phyloP scores from a whole-genome alignment of 2,113 vertebrate species.

The Raja brachyura region DNA sequence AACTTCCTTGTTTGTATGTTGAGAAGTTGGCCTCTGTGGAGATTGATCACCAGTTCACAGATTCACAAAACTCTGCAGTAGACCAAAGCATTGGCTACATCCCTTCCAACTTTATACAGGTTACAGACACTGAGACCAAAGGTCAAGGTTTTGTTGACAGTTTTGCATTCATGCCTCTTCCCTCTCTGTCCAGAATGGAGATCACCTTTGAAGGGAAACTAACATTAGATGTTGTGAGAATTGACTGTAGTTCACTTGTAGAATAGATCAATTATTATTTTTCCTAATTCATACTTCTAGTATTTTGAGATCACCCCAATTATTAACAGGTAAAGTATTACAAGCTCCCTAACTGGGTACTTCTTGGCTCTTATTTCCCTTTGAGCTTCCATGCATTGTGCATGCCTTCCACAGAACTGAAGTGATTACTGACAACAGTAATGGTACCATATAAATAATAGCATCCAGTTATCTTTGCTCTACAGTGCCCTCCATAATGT shows the following conservation, averaged over 20 bases:
- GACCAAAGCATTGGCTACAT: not conserved
- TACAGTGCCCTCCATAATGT: too few relatives aligned
- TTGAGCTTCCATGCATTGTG: not conserved
- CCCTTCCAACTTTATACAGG: constrained; percentile 40
- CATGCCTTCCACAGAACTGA: not conserved
- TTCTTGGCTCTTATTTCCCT: too few relatives aligned
- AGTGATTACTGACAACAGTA: not conserved
- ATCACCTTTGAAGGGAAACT: constrained; percentile 45
- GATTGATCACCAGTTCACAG: constrained; percentile 31
- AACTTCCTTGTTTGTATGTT: constrained; percentile 45
- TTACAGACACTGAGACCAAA: rapidly evolving
- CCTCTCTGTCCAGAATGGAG: not conserved
- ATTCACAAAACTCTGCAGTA: not conserved
- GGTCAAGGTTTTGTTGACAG: constrained; percentile 10
- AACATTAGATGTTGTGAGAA: constrained; percentile 52
- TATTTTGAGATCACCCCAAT: not conserved
- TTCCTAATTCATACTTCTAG: not conserved
- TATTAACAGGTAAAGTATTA: not conserved
- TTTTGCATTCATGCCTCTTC: constrained; percentile 40
- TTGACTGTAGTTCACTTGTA: constrained; percentile 42
- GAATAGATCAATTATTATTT: constrained; percentile 35
- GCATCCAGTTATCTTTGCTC: too few relatives aligned
- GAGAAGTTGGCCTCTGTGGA: constrained; percentile 40
- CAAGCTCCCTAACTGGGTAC: not conserved
- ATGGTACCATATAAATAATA: not conserved